Conservation (phyloP, 2,113 vertebrate species). For the Opisthocomus hoazin region DNA sequence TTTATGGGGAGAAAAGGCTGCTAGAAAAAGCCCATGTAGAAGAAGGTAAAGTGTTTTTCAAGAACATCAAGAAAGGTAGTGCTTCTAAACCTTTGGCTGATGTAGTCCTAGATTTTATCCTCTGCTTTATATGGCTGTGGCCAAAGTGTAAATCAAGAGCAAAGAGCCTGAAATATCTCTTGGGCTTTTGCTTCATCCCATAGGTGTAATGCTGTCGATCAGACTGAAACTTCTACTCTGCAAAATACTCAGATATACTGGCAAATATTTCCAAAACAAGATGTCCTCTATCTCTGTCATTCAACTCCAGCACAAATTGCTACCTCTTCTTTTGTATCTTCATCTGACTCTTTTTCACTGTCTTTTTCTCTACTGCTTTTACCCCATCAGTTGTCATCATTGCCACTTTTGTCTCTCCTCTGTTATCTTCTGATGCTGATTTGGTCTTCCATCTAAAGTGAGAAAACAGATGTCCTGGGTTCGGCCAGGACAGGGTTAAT, state of each 20-base stretch:
- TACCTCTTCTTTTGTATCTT: not conserved
- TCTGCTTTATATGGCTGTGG: not conserved
- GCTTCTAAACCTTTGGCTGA: not conserved
- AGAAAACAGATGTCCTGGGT: no score
- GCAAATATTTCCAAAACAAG: not conserved
- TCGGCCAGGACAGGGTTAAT: no score
- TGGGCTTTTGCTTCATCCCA: not conserved
- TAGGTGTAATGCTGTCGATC: not conserved
- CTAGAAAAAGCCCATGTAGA: not conserved
- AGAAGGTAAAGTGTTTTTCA: not conserved
- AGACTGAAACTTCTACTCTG: not conserved
- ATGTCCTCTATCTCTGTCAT: not conserved
- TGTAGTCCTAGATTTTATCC: not conserved
- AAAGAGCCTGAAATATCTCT: not conserved
- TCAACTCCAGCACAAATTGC: not conserved
- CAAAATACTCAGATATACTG: not conserved
- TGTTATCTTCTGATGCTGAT: not conserved
- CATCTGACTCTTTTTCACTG: not conserved
- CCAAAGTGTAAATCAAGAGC: not conserved
- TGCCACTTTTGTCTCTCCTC: not conserved
- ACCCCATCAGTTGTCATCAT: not conserved
- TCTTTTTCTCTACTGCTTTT: not conserved
- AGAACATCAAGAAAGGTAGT: accelerated
- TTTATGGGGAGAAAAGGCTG: not conserved
- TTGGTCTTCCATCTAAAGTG: not conserved